A percentile compares a stretch with the other conserved stretches of the same genome.
Conservation (phyloP, 2,113 vertebrate species). For the Alethe diademata region DNA sequence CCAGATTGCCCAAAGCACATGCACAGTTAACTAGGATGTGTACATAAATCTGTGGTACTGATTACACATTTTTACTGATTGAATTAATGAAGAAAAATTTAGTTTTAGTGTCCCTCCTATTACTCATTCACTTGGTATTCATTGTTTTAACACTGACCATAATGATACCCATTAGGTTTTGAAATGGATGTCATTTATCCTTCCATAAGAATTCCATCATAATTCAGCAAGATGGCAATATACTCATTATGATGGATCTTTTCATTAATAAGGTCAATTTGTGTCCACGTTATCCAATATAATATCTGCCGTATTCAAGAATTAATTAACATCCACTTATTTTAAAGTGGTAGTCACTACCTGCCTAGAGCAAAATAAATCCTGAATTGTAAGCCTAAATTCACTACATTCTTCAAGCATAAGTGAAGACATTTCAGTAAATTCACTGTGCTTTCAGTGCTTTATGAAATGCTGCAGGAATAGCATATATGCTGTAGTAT, state of each 20-base stretch:
- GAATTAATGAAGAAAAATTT: constrained; percentile 2
- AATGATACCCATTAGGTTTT: constrained; percentile 56
- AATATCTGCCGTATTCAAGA: constrained; percentile 16
- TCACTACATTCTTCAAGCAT: neutral
- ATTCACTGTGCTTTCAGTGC: neutral
- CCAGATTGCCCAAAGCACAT: neutral
- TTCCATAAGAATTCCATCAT: constrained; percentile 14
- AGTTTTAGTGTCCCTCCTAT: constrained; percentile 27
- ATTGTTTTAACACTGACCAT: constrained; percentile 55
- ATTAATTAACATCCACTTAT: constrained; percentile 55
- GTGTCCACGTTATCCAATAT: neutral
- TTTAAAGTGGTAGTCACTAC: constrained; percentile 33
- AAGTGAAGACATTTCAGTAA: constrained; percentile 3
- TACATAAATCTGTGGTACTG: constrained; percentile 1
- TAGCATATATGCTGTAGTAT: neutral
- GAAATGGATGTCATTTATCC: constrained; percentile 35
- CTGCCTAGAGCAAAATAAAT: constrained; percentile 37
- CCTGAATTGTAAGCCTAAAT: neutral
- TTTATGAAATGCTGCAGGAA: neutral
- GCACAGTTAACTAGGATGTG: neutral
- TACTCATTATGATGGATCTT: constrained; percentile 46
- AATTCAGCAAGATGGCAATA: constrained; percentile 11
- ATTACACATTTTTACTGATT: neutral
- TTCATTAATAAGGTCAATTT: constrained; percentile 35
- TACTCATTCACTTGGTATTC: constrained; percentile 52